phyloP scores from a whole-genome alignment of 2,797 vertebrate species.

The Carcharodon carcharias region DNA sequence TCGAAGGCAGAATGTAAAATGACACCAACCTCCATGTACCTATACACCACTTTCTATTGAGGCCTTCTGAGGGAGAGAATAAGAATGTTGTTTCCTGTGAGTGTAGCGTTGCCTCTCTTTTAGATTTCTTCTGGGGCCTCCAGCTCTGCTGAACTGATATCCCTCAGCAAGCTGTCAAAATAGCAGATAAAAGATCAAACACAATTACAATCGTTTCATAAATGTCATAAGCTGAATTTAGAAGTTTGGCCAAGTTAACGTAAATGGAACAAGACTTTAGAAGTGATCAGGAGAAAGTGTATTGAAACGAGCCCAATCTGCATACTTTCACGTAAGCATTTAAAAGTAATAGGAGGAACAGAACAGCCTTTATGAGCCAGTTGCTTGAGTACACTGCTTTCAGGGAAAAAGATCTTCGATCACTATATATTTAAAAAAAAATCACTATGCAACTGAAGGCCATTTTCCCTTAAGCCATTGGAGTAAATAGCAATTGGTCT shows the following conservation, averaged over 20 bases:
- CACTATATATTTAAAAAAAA: not conserved
- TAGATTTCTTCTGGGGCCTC: slow-evolving; percentile 43
- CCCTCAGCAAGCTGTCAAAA: not conserved
- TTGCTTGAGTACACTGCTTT: not conserved
- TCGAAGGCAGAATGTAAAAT: slow-evolving; percentile 26
- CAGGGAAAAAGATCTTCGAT: not conserved
- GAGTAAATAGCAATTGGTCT: not conserved
- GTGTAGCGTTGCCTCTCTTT: slow-evolving; percentile 42
- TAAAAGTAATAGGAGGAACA: not conserved
- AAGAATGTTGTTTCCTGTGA: slow-evolving; percentile 50
- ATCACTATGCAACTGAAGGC: not conserved
- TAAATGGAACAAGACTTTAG: not conserved
- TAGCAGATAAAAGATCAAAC: not conserved
- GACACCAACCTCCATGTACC: slow-evolving; percentile 26
- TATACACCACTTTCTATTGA: slow-evolving; percentile 37
- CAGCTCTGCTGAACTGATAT: slow-evolving; percentile 37
- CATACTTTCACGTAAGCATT: not conserved
- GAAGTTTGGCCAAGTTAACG: not conserved
- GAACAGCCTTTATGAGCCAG: not conserved
- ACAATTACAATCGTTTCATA: not conserved
- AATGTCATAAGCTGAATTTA: not conserved
- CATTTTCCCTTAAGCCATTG: no score
- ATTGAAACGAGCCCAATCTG: not conserved
- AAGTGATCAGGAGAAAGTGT: not conserved
- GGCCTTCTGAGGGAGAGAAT: slow-evolving; percentile 48